Evolutionary conservation across 2,797 vertebrate genomes (phyloP), one percentile per base, ranked within the genome.

Genomic region (Platyrinchus mystaceus): DNA sequence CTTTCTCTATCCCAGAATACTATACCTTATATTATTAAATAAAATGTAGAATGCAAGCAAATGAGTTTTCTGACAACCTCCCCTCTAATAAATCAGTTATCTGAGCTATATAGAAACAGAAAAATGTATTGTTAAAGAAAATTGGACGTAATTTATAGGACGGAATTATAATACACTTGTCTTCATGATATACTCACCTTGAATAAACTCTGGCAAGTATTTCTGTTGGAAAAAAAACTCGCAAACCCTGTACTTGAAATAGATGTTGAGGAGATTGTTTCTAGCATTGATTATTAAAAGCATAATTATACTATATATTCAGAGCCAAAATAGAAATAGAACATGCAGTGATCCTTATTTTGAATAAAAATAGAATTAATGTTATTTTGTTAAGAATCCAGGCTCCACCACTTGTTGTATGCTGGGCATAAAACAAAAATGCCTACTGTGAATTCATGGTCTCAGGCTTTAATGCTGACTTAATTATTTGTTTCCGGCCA

Each of bases 271-370:
- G 49, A 87, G 64, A 85, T 55, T 80, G n/a, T 93, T 95, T 94
- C 89, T 68, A 94, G 44, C 60, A 80, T 86, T 92, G 90, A 93
- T 95, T 95, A 97, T 92, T 96, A 95, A 92, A 94, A 94, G 82
- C 63, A 46, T 94, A 90, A 96, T 95, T 96, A 95, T 82, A 75
- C 87, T 79, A 88, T 82, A 88, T 90, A 93, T 73, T 94, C 85
- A 90, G 68, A 80, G 50, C 78, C 53, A 92, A 93, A 89, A 90
- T 19, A 93, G 90, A 94, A 96, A 89, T 87, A 91, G 68, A 84
- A 87, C 60, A 87, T 50, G 81, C 58, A 91, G 70, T 34, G 1
- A 69, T 95, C 84, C 22, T 59, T 93, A 49, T 88, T 94, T 91
- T 84, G 85, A 93, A 88, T 88, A 93, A 47, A 96, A 94, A 94